A percentile compares a stretch with the other conserved stretches of the same genome.
These are phyloP conservation scores for Penaeus chinensis DNA, from an alignment of 1,140 invertebrate species.

Conservation along the genomic window DNA sequence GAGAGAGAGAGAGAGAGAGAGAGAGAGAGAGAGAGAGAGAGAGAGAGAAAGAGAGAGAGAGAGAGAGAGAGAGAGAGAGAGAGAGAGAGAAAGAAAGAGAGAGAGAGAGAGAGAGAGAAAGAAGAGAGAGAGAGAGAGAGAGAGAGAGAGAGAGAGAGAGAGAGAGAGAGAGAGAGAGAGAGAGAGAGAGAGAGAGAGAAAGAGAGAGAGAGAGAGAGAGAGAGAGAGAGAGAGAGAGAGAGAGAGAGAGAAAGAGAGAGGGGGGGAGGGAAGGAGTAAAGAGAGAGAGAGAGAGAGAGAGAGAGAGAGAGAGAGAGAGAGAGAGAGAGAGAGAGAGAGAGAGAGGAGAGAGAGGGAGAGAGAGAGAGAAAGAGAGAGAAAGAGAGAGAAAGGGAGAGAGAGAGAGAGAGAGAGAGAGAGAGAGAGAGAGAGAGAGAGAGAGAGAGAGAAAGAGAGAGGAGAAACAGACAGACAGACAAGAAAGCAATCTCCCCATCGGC, in stretches of 20 bases:
- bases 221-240: no score
- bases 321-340: neutral
- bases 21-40: neutral
- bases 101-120: neutral
- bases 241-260: no score
- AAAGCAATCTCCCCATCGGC: neutral
- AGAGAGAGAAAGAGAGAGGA: neutral
- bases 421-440: neutral
- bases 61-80: neutral
- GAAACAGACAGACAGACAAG: neutral
- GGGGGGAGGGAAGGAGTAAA: no score
- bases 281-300: neutral
- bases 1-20: neutral
- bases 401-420: neutral
- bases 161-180: neutral
- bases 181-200: no score
- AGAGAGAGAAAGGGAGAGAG: neutral
- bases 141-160: neutral
- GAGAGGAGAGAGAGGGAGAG: neutral
- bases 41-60: neutral
- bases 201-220: no score
- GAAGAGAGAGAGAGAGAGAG: neutral
- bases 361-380: neutral
- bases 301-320: neutral
- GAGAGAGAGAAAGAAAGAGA: neutral